phyloP scores from a whole-genome alignment of 1,140 invertebrate genomes.

The Trichonephila clavata region DNA sequence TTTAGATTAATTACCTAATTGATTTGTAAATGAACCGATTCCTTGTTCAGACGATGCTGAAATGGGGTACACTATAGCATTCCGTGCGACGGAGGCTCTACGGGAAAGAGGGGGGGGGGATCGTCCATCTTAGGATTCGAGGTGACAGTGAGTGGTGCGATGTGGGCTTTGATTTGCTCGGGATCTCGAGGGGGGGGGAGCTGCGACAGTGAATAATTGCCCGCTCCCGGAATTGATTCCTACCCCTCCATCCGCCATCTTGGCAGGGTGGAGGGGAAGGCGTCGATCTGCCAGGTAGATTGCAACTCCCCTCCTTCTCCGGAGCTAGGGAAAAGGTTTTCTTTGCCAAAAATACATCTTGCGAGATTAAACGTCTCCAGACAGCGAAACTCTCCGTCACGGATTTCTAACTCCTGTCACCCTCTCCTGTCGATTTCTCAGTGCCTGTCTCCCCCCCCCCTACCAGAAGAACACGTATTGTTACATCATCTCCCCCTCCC shows the following conservation, averaged over 20 bases:
- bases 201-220: constrained; percentile 71
- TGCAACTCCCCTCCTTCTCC: constrained; percentile 7
- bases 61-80: background rate
- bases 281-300: constrained; percentile 62
- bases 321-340: constrained; percentile 59
- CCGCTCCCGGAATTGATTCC: constrained; percentile 67
- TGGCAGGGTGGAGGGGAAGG: background rate
- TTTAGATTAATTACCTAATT: too few relatives aligned
- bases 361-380: constrained; percentile 72
- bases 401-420: constrained; percentile 75
- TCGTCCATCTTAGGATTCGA: constrained; percentile 6
- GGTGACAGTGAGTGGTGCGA: constrained; percentile 71
- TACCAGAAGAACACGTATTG: constrained; percentile 1
- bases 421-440: constrained; percentile 73
- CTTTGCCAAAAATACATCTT: constrained; percentile 73
- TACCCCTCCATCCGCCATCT: constrained; percentile 7
- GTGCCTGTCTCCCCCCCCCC: background rate
- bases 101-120: background rate
- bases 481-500: constrained; percentile 41
- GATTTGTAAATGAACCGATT: background rate
- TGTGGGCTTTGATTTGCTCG: constrained; percentile 71
- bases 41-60: background rate
- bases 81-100: background rate
- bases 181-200: constrained; percentile 12
- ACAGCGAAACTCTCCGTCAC: constrained; percentile 73